Conservation (phyloP, 2,113 vertebrate species). For the Smithornis capensis region DNA sequence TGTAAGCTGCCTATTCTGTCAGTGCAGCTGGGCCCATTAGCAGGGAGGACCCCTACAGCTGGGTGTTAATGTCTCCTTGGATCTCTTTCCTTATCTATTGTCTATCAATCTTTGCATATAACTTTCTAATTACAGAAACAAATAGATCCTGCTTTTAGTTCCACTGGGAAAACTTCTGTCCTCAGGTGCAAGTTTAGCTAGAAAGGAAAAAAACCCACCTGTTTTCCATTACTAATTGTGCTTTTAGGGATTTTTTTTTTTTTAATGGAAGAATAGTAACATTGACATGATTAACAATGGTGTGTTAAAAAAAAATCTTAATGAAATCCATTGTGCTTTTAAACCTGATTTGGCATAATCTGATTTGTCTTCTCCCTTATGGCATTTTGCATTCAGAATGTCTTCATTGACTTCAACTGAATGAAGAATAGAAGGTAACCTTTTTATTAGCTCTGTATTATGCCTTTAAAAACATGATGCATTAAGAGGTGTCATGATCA, state of each 20-base stretch:
- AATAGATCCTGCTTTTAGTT: background rate
- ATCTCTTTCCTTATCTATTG: too few relatives aligned
- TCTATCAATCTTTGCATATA: background rate
- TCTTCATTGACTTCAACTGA: background rate
- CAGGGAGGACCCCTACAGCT: too few relatives aligned
- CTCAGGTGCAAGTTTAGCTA: background rate
- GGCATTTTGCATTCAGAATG: background rate
- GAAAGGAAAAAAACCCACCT: accelerated
- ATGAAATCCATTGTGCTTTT: background rate
- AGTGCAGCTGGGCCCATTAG: too few relatives aligned
- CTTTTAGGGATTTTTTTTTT: background rate
- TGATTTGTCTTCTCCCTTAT: background rate
- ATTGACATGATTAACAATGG: background rate
- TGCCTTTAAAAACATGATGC: background rate
- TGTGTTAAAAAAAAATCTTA: background rate
- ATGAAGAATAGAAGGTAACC: background rate
- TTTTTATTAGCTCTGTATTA: background rate
- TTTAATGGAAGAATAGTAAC: background rate
- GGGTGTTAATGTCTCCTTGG: too few relatives aligned
- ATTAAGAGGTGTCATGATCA: constrained; percentile 44
- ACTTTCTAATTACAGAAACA: background rate
- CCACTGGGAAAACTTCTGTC: background rate
- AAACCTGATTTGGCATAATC: background rate
- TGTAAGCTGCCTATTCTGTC: too few relatives aligned
- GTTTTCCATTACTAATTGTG: background rate